Base-by-base conservation (phyloP, 1,140 invertebrate species). In the Drosophila arawakana region DNA sequence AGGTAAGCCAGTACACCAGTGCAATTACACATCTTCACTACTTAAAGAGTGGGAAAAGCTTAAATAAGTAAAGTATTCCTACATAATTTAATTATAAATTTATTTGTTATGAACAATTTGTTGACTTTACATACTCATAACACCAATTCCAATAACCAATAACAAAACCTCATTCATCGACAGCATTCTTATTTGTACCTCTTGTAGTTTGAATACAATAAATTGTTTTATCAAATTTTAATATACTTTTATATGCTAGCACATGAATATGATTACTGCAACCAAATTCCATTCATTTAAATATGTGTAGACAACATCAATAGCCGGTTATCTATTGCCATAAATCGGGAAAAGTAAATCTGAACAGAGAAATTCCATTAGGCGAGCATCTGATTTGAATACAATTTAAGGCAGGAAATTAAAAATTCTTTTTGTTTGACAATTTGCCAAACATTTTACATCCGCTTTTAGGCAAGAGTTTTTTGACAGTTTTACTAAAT, bases 351-450 rank as follows among this genome's bases (percentile, higher is more conserved):
- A 58, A 44, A 34, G 21, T 59, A 18, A 8, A 21, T n/a, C 35
- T n/a, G 13, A 66, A 63, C n/a, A 41, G 57, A 59, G 30, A 58
- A 25, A 54, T 58, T 75, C 52, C 59, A 75, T 75, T 75, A 61
- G 49, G 59, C 11, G 76, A 75, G 59, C 78, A 83, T 83, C 82
- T 72, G 72, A 82, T 81, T 82, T 80, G 67, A 75, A 86, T 82
- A 82, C 77, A 83, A 86, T 86, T 86, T 88, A 83, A 80, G 54
- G 70, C 83, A 89, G 83, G 83, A 88, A 88, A 88, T 88, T 88
- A 89, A 88, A 88, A 88, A 89, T 78, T 61, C 76, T 89, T 78
- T 88, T 84, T 82, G 80, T 88, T 88, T 88, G 83, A 84, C 83
- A 89, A 88, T 89, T 88, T 88, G 83, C 84, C 83, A 88, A 89